Conservation (phyloP, 2,888 invertebrate genomes). For the Sycophila texana region DNA sequence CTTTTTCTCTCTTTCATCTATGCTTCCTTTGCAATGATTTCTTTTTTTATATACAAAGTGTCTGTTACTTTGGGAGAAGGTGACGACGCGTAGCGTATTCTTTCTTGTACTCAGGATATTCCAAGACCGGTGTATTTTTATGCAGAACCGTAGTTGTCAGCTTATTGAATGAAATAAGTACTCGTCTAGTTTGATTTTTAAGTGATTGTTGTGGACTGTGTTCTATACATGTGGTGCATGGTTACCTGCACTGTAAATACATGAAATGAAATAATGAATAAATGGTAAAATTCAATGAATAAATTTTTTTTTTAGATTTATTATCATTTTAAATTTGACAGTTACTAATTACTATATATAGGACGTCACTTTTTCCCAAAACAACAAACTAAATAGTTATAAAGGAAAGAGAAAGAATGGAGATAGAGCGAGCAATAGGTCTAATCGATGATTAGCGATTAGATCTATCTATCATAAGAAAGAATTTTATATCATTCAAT, state of each 20-base stretch:
- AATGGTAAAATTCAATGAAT: neutral
- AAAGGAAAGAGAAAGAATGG: slow-evolving; percentile 44
- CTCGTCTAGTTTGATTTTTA: neutral
- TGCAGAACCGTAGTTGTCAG: neutral
- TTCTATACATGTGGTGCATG: neutral
- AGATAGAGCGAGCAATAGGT: slow-evolving; percentile 35
- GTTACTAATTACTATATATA: neutral
- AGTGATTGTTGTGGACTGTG: neutral
- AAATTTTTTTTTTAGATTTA: neutral
- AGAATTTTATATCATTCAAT: slow-evolving; percentile 26
- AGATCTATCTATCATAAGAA: slow-evolving; percentile 37
- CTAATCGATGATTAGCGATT: slow-evolving; percentile 43
- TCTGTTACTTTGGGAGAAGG: slow-evolving; percentile 22
- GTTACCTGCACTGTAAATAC: neutral
- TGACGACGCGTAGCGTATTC: slow-evolving; percentile 5
- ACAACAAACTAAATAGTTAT: slow-evolving; percentile 40
- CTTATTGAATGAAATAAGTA: neutral
- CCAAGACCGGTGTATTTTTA: neutral
- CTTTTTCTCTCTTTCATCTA: slow-evolving; percentile 16
- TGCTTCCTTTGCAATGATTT: slow-evolving; percentile 1
- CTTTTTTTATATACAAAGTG: slow-evolving; percentile 27
- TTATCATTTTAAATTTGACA: neutral
- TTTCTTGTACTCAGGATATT: neutral
- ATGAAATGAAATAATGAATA: neutral
- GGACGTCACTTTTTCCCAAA: slow-evolving; percentile 34